Conservation (phyloP, 2,113 vertebrate genomes). For the Cottus gobio region DNA sequence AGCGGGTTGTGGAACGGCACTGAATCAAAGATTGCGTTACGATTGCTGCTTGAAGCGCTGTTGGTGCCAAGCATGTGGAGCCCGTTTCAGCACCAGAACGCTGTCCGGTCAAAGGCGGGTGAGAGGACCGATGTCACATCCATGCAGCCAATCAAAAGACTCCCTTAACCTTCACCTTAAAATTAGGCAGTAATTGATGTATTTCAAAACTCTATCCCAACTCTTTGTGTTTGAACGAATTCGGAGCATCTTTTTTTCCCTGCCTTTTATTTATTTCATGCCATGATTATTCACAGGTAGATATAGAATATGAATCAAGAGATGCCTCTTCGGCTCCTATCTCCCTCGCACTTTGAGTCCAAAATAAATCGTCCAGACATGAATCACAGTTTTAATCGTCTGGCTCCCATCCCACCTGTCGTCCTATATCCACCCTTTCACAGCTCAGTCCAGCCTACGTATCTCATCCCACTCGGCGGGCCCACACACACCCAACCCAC, state of each 20-base stretch:
- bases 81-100: not conserved
- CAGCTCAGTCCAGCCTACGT: no score
- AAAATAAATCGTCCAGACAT: no score
- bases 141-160: not conserved
- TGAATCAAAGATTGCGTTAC: not conserved
- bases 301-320: not conserved
- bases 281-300: not conserved
- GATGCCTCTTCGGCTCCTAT: no score
- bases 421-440: no score
- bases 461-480: no score
- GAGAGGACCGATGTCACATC: not conserved
- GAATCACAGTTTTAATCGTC: no score
- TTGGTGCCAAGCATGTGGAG: not conserved
- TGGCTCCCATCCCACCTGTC: no score
- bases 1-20: not conserved
- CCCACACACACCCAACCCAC: no score
- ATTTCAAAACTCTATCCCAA: not conserved
- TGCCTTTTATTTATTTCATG: not conserved
- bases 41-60: slow-evolving; percentile 17
- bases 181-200: not conserved
- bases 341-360: no score
- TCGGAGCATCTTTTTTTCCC: not conserved
- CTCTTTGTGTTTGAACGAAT: not conserved
- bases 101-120: not conserved
- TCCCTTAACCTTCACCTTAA: not conserved